phyloP scores from a whole-genome alignment of 2,797 vertebrate genomes.

The Chromobotia macracanthus region DNA sequence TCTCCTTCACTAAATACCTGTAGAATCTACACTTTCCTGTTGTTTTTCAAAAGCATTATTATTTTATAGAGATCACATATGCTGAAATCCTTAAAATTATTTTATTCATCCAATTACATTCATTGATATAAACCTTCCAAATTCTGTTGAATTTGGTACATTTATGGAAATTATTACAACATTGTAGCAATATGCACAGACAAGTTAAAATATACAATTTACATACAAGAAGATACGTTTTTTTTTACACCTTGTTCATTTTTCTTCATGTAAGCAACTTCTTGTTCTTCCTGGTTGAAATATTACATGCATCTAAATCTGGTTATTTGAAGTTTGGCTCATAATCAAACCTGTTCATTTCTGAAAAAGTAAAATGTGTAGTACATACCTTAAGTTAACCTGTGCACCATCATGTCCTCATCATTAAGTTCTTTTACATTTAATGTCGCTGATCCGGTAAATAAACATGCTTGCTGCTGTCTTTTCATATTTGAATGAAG shows the following conservation, averaged over 20 bases:
- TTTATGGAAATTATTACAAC: constrained; percentile 92
- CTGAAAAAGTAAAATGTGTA: constrained; percentile 64
- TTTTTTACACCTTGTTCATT: constrained; percentile 82
- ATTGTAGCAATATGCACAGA: constrained; percentile 97
- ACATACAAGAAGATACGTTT: constrained; percentile 94
- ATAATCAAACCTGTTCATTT: constrained; percentile 57
- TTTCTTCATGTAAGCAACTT: constrained; percentile 77
- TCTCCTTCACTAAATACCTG: neutral
- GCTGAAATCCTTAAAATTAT: constrained; percentile 87
- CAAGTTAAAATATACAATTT: constrained; percentile 98
- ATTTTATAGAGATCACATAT: constrained; percentile 65
- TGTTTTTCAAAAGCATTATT: neutral
- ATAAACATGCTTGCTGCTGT: constrained; percentile 22
- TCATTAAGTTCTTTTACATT: constrained; percentile 38
- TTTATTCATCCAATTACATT: constrained; percentile 95
- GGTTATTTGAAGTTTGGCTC: constrained; percentile 60
- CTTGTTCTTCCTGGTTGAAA: constrained; percentile 76
- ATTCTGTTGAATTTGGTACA: constrained; percentile 90
- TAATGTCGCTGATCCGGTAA: constrained; percentile 14
- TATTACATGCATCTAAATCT: constrained; percentile 86
- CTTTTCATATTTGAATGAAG: constrained; percentile 61
- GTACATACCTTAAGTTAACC: constrained; percentile 69
- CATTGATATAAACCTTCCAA: constrained; percentile 91
- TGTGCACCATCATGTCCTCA: constrained; percentile 68
- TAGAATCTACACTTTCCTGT: neutral